A percentile compares a stretch with the other conserved stretches of the same genome.
These are phyloP conservation scores for Leptonema lineaticorne DNA, from an alignment of 1,140 invertebrate species.

Conservation along the genomic window DNA sequence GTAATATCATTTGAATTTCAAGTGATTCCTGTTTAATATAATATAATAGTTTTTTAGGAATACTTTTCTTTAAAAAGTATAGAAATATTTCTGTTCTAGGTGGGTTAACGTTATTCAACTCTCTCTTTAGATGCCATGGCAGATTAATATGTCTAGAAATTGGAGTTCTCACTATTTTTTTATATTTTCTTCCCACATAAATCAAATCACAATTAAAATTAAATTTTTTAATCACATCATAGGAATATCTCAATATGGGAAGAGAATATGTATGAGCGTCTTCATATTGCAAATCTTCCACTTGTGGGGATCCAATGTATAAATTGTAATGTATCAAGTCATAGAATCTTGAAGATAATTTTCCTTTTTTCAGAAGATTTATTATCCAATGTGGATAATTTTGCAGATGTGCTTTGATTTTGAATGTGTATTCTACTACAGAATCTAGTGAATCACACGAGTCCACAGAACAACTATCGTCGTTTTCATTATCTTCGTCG, in stretches of 20 bases:
- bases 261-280: slow-evolving; percentile 63
- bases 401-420: slow-evolving; percentile 4
- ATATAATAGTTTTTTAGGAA: slow-evolving; percentile 49
- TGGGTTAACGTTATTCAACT: slow-evolving; percentile 6
- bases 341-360: slow-evolving; percentile 40
- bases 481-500: slow-evolving; percentile 39
- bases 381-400: slow-evolving; percentile 22
- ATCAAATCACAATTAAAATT: slow-evolving; percentile 47
- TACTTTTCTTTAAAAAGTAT: slow-evolving; percentile 53
- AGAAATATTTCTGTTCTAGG: slow-evolving; percentile 46
- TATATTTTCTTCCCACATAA: slow-evolving; percentile 40
- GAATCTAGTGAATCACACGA: slow-evolving; percentile 18
- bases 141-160: not conserved
- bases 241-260: slow-evolving; percentile 66
- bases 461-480: slow-evolving; percentile 15
- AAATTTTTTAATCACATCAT: slow-evolving; percentile 60
- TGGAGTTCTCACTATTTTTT: slow-evolving; percentile 16
- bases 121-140: not conserved
- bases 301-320: slow-evolving; percentile 69
- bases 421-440: not conserved
- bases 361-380: slow-evolving; percentile 34
- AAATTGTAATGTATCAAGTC: slow-evolving; percentile 43
- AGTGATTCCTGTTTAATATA: slow-evolving; percentile 56
- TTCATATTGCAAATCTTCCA: slow-evolving; percentile 65
- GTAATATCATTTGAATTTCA: slow-evolving; percentile 64